Evolutionary conservation across 1,140 invertebrate species (phyloP).

Genomic region (Bombus terrestris): DNA sequence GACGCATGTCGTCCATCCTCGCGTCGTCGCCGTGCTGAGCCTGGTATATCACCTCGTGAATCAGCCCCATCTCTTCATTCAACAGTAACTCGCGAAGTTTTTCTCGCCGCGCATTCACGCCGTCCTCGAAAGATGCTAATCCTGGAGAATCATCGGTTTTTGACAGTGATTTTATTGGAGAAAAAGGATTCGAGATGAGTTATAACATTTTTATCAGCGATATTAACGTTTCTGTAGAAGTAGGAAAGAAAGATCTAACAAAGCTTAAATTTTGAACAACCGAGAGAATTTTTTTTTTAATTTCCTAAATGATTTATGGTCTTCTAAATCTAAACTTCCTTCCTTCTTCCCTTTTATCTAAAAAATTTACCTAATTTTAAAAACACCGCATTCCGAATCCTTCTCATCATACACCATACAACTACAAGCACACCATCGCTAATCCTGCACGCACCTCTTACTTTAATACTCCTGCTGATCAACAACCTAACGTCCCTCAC

Average conservation of each 20-base stretch:
- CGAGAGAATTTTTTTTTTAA: neutral
- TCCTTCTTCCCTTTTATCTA: too few relatives aligned
- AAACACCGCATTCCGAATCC: neutral
- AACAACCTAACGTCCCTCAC: neutral
- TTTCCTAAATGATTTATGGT: too few relatives aligned
- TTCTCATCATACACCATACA: neutral
- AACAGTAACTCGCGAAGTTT: slow-evolving; percentile 61
- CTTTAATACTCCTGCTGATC: neutral
- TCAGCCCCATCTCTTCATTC: slow-evolving; percentile 55
- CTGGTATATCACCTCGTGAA: slow-evolving; percentile 62
- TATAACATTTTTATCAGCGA: neutral
- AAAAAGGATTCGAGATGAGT: neutral
- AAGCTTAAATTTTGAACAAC: neutral
- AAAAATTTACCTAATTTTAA: neutral
- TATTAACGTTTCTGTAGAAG: neutral
- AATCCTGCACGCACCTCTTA: neutral
- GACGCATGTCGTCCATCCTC: slow-evolving; percentile 53
- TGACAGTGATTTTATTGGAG: neutral
- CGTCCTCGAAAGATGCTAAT: slow-evolving; percentile 53
- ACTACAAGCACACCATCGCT: neutral
- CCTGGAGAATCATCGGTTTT: slow-evolving; percentile 42
- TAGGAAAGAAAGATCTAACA: neutral
- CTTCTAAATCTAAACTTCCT: too few relatives aligned
- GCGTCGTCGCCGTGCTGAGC: slow-evolving; percentile 41
- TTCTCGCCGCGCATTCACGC: slow-evolving; percentile 56